These are phyloP conservation scores for Naso thynnoides DNA, from an alignment of 2,797 vertebrate species.

Conservation along the genomic window DNA sequence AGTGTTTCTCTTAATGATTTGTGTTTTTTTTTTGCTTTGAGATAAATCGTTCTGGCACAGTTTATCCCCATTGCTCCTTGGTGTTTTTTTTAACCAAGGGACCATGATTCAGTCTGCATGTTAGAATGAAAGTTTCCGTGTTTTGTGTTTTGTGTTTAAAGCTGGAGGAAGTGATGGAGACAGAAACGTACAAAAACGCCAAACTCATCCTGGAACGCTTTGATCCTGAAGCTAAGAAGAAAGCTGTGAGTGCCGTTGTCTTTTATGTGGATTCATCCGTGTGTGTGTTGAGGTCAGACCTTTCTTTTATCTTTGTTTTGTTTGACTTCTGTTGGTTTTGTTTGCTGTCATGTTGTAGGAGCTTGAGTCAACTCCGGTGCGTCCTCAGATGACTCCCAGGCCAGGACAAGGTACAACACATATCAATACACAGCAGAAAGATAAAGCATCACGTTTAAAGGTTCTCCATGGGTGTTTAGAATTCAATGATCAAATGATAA, in stretches of 20 bases:
- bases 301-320: not conserved
- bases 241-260: slow-evolving; percentile 84
- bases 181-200: slow-evolving; percentile 96
- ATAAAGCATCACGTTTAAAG: not conserved
- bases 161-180: slow-evolving; percentile 99
- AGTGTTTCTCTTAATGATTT: not conserved
- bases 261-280: not conserved
- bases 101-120: not conserved
- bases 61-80: not conserved
- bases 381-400: slow-evolving; percentile 88
- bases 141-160: slow-evolving; percentile 67
- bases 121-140: slow-evolving; percentile 8
- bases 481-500: not conserved
- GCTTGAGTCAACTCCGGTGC: slow-evolving; percentile 87
- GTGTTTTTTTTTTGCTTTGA: not conserved
- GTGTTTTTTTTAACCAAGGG: not conserved
- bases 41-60: not conserved
- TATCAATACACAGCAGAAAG: not conserved
- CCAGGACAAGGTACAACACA: slow-evolving; percentile 93
- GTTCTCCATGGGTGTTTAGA: not conserved
- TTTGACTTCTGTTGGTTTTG: not conserved
- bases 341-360: slow-evolving; percentile 84
- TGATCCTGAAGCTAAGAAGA: slow-evolving; percentile 92
- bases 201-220: slow-evolving; percentile 98
- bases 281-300: not conserved